Evolutionary conservation across 1,140 invertebrate genomes (phyloP), one percentile per base, ranked within the genome.

Genomic region (Drosophila bocqueti): DNA sequence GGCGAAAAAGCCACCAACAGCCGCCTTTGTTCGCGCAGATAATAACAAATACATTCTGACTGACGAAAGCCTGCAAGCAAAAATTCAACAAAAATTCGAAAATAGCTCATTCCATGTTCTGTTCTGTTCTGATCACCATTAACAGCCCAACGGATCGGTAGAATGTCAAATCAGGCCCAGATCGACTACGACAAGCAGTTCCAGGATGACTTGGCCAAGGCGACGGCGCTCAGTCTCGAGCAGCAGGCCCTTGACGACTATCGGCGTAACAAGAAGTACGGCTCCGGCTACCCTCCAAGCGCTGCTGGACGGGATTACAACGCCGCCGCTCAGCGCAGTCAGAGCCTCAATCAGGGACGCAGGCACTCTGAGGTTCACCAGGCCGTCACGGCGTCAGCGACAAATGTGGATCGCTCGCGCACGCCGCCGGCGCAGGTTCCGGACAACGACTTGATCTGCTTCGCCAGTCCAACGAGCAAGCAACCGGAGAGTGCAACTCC

Each of bases 171-270:
- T 71, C 91, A 91, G 67, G 82, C 83, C 24, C 85, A 93, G 61
- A 62, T 94, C 61, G 96, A 97, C 91, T 96, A 96, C 94, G 97
- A 97, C 83, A 95, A 95, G 80, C 95, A 97, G 92, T 97, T 96
- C 92, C 94, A 97, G 93, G 96, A 96, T 77, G 97, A 98, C 92
- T 93, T 98, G 87, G 97, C 97, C 93, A 95, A 96, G 89, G 97
- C 97, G 8, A 96, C 96, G 92, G 96, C 97, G 59, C 93, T 98
- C 26, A 97, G 97, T 93, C 94, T 98, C 83, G 97, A 97, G 93
- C 97, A 95, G 89, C 94, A 97, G 66, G 97, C 96, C 9, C 93
- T 97, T 78, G 97, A 98, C 92, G 95, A 97, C 91, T 97, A 97
- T 93, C 94, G 95, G 85, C 94, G 96, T 49, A 54, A 76, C 36